phyloP scores from a whole-genome alignment of 2,888 invertebrate species.

The Chymomyza amoena region DNA sequence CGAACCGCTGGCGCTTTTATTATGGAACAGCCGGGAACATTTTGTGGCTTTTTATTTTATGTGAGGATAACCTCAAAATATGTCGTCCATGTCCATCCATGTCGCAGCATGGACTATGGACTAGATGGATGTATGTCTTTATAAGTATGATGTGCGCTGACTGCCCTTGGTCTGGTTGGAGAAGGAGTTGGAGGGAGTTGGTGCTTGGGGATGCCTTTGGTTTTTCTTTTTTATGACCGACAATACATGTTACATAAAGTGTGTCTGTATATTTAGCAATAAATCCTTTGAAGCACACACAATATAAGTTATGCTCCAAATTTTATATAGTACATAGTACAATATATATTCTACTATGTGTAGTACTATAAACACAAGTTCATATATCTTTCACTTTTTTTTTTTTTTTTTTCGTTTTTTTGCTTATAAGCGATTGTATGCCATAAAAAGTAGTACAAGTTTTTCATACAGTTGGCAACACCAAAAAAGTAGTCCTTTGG shows the following conservation, averaged over 20 bases:
- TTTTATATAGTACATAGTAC: neutral
- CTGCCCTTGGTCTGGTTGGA: neutral
- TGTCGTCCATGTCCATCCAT: neutral
- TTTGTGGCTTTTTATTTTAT: constrained; percentile 27
- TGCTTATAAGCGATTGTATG: neutral
- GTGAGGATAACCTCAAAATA: neutral
- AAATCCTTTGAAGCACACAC: constrained; percentile 1
- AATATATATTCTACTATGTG: neutral
- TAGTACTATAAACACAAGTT: neutral
- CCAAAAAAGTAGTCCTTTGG: neutral
- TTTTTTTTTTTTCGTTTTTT: neutral
- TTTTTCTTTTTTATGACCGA: neutral
- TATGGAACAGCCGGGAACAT: neutral
- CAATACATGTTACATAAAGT: neutral
- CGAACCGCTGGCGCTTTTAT: constrained; percentile 8
- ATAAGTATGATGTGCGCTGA: neutral
- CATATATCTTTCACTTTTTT: neutral
- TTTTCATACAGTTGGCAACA: neutral
- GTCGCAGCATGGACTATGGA: neutral
- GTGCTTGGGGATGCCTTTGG: neutral
- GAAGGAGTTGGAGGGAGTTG: too few species aligned
- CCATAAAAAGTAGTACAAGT: neutral
- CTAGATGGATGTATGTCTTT: neutral
- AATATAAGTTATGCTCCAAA: neutral
- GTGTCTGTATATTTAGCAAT: neutral